Evolutionary conservation across 2,888 invertebrate species (phyloP).

Genomic region (Cistogaster globosa): DNA sequence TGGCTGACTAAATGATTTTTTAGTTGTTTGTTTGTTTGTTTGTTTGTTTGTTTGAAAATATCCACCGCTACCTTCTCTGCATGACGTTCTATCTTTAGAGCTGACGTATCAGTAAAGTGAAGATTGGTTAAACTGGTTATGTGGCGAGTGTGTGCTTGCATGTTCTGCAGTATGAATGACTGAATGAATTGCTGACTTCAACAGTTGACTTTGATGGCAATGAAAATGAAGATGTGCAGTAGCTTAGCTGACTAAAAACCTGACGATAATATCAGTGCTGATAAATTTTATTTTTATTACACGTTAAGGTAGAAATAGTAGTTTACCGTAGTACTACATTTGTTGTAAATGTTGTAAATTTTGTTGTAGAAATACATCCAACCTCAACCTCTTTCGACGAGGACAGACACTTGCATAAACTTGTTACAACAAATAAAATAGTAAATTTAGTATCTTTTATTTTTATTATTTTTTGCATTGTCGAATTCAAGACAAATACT

Average conservation of each 20-base stretch:
- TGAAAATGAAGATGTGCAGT: conserved; percentile 66
- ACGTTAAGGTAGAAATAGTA: no score
- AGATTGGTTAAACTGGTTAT: conserved; percentile 9
- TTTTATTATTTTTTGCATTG: conserved; percentile 37
- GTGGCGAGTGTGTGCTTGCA: background rate
- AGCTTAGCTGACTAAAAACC: conserved; percentile 64
- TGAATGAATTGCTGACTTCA: conserved; percentile 60
- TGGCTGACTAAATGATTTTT: conserved; percentile 32
- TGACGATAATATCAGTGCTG: conserved; percentile 63
- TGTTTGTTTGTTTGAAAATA: conserved; percentile 24
- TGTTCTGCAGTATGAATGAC: conserved; percentile 26
- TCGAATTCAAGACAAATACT: conserved; percentile 47
- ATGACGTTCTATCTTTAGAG: background rate
- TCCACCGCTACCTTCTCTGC: background rate
- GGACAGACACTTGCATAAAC: conserved; percentile 45
- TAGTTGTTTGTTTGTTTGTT: conserved; percentile 26
- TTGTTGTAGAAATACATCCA: conserved; percentile 10
- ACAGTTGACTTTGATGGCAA: conserved; percentile 68
- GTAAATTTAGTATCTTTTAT: background rate
- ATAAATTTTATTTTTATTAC: background rate
- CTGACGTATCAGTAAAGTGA: conserved; percentile 8
- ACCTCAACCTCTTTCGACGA: conserved; percentile 43
- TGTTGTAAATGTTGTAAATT: no score
- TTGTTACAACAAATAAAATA: conserved; percentile 45
- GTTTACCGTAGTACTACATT: no score